Evolutionary conservation across 1,140 invertebrate genomes (phyloP), one percentile per base, ranked within the genome.

Genomic region (Globodera ellingtonae): DNA sequence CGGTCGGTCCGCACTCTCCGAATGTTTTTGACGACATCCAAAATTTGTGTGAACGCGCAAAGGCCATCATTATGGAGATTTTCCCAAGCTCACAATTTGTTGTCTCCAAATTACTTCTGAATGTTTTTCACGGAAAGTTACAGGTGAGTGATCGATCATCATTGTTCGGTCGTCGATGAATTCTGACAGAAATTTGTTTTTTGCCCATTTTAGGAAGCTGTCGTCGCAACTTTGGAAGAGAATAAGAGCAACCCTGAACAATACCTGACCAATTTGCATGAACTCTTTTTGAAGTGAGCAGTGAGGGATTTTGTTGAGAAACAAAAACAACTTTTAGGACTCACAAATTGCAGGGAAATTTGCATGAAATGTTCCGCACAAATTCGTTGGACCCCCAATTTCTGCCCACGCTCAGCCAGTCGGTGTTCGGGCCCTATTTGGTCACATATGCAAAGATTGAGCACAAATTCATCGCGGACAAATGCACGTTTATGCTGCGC

Each of bases 31-130:
- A 93, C 77, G 94, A 97, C 84, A 94, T 98, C 8, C 91, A 97
- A 76, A 94, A 94, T 24, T 91, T 98, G 82, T 98, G 96, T 90
- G 93, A 93, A 83, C 94, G 93, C 86, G 96, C 95, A 88, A 93
- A 95, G 87, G 92, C 93, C 79, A 92, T 98, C 2, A 95, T 98
- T 81, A 93, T 94, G 88, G 93, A 94, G 90, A 96, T 99, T 0
- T 99, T 99, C 88, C 93, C 93, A n/a, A 97, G 96, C 91, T 95
- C 96, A 0, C 94, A 97, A 83, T 94, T 96, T 92, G 95, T 99
- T 0, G 98, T 98, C 95, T 94, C 94, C 59, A 98, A 98, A 91
- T 97, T 98, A 91, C 94, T 98, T 50, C 91, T 98, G 3, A 97
- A 97, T 87, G 95, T 99, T 79, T 99, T 96, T 90, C 94, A 97